Evolutionary conservation across 2,888 invertebrate species (phyloP), one percentile per base, ranked within the genome.

Genomic region (Agriopis marginaria): DNA sequence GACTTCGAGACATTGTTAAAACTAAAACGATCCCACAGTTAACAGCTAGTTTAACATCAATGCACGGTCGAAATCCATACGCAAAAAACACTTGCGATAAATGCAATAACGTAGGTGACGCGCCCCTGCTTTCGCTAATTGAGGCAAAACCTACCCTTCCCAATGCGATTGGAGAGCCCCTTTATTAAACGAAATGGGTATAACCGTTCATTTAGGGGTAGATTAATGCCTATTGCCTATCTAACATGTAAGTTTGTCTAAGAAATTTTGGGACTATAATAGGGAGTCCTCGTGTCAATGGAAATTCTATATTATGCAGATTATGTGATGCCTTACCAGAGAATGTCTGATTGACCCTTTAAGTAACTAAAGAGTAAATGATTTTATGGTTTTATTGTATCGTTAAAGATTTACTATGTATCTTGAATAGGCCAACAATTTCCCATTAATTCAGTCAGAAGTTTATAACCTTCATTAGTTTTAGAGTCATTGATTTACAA

Each of bases 61-160:
- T 9, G 8, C 50, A 17, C 65, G 58, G 56, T 51, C 72, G 70
- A 51, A 60, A 50, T 60, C 42, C 39, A 47, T 55, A 40, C 51
- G 55, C 65, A 75, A 71, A 74, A 50, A 78, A 70, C 61, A 56
- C 71, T 39, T 68, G 61, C 17, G 7, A 55, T 72, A 72, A 72
- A 62, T 75, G 53, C 55, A 66, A 59, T 55, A 71, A 70, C 76
- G 68, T 77, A 75, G 76, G 62, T 72, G 68, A 67, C 73, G 63
- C 73, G 72, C 77, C 82, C 81, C 75, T 75, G 61, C 56, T 59
- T 54, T 45, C 68, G 73, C 81, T 84, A 87, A 86, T 87, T 85
- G 81, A 75, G 75, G 79, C 80, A 82, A 84, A 84, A 83, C 80
- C 77, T 66, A 72, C 61, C 80, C 82, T 72, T 65, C 56, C 55